phyloP scores from a whole-genome alignment of 2,888 invertebrate genomes.

The Lasioglossum calceatum region DNA sequence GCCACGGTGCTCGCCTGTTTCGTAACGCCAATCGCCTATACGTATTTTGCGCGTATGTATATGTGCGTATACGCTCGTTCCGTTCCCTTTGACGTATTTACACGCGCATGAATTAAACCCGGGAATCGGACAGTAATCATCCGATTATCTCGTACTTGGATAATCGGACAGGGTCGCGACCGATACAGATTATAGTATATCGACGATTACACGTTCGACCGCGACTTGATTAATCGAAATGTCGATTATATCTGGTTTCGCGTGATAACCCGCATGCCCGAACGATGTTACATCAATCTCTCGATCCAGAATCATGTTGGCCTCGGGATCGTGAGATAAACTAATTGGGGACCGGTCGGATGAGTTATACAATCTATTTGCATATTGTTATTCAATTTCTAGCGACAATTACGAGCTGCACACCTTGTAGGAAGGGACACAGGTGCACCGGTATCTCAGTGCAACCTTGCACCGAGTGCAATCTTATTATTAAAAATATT shows the following conservation, averaged over 20 bases:
- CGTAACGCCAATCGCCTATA: slow-evolving; percentile 61
- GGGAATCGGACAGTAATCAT: slow-evolving; percentile 1
- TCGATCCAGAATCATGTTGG: not conserved
- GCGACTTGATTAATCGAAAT: not conserved
- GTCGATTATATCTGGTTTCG: not conserved
- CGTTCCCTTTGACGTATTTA: slow-evolving; percentile 46
- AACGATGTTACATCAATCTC: not conserved
- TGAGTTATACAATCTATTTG: not conserved
- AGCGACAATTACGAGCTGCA: not conserved
- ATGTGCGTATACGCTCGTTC: slow-evolving; percentile 4
- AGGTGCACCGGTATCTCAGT: not conserved
- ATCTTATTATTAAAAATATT: not conserved
- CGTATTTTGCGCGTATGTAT: not conserved
- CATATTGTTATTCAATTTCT: not conserved
- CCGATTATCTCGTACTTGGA: slow-evolving; percentile 20
- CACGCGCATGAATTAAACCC: slow-evolving; percentile 50
- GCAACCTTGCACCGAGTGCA: not conserved
- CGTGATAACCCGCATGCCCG: not conserved
- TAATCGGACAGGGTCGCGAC: not conserved
- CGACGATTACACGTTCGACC: not conserved
- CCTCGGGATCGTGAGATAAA: not conserved
- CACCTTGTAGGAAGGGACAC: not conserved
- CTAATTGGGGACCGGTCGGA: not conserved
- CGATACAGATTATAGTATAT: not conserved
- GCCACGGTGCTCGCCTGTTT: slow-evolving; percentile 52